Evolutionary conservation across 2,797 vertebrate genomes (phyloP), one percentile per base, ranked within the genome.

Genomic region (Acanthopagrus latus): DNA sequence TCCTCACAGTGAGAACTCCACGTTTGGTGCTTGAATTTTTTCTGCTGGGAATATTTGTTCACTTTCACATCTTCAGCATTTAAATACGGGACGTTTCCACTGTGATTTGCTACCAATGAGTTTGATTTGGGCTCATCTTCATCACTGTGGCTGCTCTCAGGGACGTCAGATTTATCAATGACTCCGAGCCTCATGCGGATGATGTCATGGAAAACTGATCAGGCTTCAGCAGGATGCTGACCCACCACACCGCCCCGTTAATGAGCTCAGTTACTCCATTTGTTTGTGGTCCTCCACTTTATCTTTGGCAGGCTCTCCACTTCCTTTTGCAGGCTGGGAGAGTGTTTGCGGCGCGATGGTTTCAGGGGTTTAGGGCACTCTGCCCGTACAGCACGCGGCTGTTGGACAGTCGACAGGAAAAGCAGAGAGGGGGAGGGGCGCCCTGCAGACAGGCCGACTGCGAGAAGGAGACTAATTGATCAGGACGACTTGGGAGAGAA

Each of bases 291-390:
- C 74, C 80, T 81, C 78, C 85, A 85, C 89, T 88, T 84, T 76
- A 76, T 87, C 82, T 83, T 73, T 84, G 71, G 9, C 44, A 85
- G 88, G n/a, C 83, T 82, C 60, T 76, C 76, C 71, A 88, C 89
- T 92, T 93, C 91, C 90, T 85, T 81, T 72, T 71, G 73, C 80
- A 68, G 89, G 93, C 94, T 84, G 87, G 93, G 75, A 86, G 88
- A 86, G 90, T 89, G 83, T 94, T 93, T 95, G 88, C 75, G 90
- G 92, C 73, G 46, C 82, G 72, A 88, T 83, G 78, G 82, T 80
- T 79, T 55, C 64, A 71, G 80, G 76, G 74, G 77, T 80, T 78
- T 69, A 70, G 92, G 93, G 90, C 92, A 89, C 75, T 81, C 76
- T 77, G 91, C 92, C 94, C 89, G 88, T 29, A 67, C 55, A 51